phyloP scores from a whole-genome alignment of 2,113 vertebrate species.

The Ictidomys tridecemlineatus region DNA sequence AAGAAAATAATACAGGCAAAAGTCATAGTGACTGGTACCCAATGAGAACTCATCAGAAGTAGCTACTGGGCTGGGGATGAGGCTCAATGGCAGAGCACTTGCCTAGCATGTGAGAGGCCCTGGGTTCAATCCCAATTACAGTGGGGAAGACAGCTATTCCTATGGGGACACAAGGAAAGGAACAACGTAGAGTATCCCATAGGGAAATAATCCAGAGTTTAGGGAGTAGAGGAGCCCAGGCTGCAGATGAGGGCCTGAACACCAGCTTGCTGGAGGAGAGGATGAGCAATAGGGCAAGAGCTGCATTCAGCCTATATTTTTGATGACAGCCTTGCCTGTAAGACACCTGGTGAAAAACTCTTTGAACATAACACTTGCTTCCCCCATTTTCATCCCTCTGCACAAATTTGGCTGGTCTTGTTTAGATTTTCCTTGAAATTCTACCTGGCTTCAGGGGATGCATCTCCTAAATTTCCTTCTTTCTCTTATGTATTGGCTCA shows the following conservation, averaged over 20 bases:
- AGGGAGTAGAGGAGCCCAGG: neutral
- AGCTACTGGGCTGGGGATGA: too few species aligned
- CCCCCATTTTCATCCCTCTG: neutral
- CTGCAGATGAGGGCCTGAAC: too few species aligned
- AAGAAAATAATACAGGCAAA: neutral
- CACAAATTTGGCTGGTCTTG: neutral
- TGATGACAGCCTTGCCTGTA: neutral
- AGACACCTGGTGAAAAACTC: neutral
- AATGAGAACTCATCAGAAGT: neutral
- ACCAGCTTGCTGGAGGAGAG: too few species aligned
- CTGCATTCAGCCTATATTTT: rapidly evolving
- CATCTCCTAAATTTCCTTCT: neutral
- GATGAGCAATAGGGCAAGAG: too few species aligned
- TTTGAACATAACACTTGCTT: neutral
- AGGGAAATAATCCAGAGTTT: neutral
- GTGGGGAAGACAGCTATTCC: neutral
- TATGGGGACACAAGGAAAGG: neutral
- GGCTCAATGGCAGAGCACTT: too few species aligned
- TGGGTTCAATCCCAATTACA: too few species aligned
- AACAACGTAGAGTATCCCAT: neutral
- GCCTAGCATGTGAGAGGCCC: too few species aligned
- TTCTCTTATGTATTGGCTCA: neutral
- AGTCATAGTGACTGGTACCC: neutral
- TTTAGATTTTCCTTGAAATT: neutral
- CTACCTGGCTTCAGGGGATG: neutral